phyloP scores from a whole-genome alignment of 2,113 vertebrate genomes.

The Myanophis thanlyinensis region DNA sequence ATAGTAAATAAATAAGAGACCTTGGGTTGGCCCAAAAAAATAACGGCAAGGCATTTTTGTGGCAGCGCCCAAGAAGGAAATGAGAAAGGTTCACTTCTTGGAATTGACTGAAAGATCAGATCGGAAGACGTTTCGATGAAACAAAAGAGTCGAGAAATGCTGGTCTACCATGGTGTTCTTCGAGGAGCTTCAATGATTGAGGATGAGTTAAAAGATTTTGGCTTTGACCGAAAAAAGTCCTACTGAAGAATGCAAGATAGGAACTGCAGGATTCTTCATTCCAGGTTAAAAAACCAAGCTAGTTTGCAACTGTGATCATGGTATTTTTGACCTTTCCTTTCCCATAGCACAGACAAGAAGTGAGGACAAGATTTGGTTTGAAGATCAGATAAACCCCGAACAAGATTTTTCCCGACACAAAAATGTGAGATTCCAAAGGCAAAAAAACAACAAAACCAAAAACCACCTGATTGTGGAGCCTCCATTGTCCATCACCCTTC shows the following conservation, averaged over 20 bases:
- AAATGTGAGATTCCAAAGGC: neutral
- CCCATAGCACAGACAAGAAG: neutral
- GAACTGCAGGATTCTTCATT: no score
- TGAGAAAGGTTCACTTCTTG: neutral
- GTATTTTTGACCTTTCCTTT: accelerated
- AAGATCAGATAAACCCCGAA: neutral
- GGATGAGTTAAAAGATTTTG: no score
- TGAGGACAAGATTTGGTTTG: neutral
- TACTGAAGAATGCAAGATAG: accelerated
- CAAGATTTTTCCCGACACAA: neutral
- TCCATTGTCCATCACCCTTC: neutral
- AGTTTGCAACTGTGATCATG: accelerated
- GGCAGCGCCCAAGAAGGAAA: neutral
- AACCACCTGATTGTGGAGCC: neutral
- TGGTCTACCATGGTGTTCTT: neutral
- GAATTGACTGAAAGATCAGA: neutral
- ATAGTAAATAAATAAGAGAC: no score
- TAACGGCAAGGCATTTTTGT: neutral
- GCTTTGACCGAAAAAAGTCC: neutral
- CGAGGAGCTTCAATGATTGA: neutral
- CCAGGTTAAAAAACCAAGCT: accelerated
- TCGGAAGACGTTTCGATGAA: neutral
- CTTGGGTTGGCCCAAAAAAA: neutral
- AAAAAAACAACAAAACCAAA: no score
- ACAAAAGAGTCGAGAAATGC: neutral